Evolutionary conservation across 2,797 vertebrate species (phyloP).

Genomic region (Girardinus metallicus): DNA sequence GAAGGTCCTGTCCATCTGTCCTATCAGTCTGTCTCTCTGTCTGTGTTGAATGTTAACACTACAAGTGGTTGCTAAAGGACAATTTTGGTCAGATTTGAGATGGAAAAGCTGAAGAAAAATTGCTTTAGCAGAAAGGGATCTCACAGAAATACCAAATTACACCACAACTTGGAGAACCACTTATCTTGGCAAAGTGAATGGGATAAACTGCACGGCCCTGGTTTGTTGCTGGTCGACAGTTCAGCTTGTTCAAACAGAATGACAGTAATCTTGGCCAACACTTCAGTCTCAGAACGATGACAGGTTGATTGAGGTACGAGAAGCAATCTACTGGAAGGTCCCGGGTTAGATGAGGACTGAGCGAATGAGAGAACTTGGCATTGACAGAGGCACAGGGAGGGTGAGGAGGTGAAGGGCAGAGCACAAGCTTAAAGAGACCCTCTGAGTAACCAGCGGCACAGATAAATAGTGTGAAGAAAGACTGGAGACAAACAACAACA

Average conservation of each 20-base stretch:
- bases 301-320: conserved; percentile 56
- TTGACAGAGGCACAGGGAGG: not conserved
- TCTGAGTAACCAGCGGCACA: conserved; percentile 21
- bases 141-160: conserved; percentile 21
- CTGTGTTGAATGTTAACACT: conserved; percentile 26
- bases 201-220: conserved; percentile 22
- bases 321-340: conserved; percentile 53
- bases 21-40: not conserved
- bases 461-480: conserved; percentile 38
- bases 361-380: conserved; percentile 19
- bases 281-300: conserved; percentile 38
- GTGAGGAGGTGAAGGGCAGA: conserved; percentile 2
- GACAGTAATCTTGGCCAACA: conserved; percentile 54
- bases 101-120: conserved; percentile 31
- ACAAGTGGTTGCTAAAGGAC: conserved; percentile 7
- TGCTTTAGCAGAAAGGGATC: conserved; percentile 26
- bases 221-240: conserved; percentile 28
- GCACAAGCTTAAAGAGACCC: conserved; percentile 14
- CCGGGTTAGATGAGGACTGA: conserved; percentile 41
- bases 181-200: conserved; percentile 24
- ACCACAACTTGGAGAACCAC: conserved; percentile 28
- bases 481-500: conserved; percentile 30
- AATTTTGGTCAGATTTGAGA: conserved; percentile 17
- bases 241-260: conserved; percentile 53
- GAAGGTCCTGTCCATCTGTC: not conserved